Evolutionary conservation across 1,140 invertebrate species (phyloP).

Genomic region (Latrodectus geometricus): DNA sequence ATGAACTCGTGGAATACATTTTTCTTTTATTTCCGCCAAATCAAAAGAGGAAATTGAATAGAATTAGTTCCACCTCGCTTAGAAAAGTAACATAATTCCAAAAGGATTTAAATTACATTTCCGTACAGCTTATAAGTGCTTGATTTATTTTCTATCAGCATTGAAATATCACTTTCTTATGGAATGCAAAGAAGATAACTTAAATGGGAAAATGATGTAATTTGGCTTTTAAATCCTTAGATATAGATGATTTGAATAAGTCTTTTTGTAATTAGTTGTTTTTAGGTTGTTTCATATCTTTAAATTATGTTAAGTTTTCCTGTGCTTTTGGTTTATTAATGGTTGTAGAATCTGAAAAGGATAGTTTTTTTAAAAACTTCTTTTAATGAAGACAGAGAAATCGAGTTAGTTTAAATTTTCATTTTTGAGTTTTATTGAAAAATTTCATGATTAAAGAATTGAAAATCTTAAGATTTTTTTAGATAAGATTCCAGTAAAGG

Average conservation of each 20-base stretch:
- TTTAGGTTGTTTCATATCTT: not conserved
- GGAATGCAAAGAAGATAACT: not conserved
- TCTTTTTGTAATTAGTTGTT: not conserved
- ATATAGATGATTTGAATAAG: not conserved
- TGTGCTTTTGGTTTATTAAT: too few species aligned
- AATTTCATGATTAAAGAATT: too few species aligned
- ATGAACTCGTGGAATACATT: too few species aligned
- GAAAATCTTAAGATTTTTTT: too few species aligned
- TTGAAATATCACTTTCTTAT: not conserved
- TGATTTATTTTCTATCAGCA: slow-evolving; percentile 5
- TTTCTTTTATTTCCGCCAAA: too few species aligned
- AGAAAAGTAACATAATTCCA: slow-evolving; percentile 12
- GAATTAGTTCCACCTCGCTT: slow-evolving; percentile 36
- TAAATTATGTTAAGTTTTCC: not conserved
- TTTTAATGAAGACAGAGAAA: too few species aligned
- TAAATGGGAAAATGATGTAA: not conserved
- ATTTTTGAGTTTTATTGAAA: too few species aligned
- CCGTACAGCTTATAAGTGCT: not conserved
- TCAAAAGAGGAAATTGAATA: not conserved
- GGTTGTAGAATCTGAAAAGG: too few species aligned
- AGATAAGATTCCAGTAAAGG: too few species aligned
- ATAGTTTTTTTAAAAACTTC: too few species aligned
- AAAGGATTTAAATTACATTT: not conserved
- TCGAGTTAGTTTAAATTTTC: too few species aligned
- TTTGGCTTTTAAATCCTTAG: not conserved